A percentile compares a stretch with the other conserved stretches of the same genome.
phyloP scores from a whole-genome alignment of 2,113 vertebrate species.

The Toxotes jaculatrix region DNA sequence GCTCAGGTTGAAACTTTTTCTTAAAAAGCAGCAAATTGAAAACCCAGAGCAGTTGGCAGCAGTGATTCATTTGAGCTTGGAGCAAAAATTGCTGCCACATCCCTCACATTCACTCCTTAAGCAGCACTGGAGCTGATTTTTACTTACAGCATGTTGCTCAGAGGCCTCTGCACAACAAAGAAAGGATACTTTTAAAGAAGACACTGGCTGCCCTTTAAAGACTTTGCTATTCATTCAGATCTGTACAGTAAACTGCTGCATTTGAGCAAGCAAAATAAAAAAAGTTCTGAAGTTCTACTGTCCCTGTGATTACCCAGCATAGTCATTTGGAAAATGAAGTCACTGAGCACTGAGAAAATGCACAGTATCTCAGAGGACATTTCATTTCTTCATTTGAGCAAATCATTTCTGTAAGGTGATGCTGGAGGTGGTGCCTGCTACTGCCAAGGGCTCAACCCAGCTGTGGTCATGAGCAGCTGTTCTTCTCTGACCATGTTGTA shows the following conservation, averaged over 20 bases:
- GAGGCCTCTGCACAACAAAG: background rate
- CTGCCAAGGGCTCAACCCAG: too few relatives aligned
- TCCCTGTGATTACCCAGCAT: background rate
- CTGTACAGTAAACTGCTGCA: background rate
- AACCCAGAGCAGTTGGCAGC: slow-evolving; percentile 6
- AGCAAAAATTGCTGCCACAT: slow-evolving; percentile 4
- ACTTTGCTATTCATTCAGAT: background rate
- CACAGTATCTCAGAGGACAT: background rate
- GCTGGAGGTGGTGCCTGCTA: background rate
- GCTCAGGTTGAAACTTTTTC: slow-evolving; percentile 3
- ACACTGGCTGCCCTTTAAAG: too few relatives aligned
- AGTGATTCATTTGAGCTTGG: background rate
- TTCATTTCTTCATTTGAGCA: background rate
- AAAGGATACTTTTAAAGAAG: too few relatives aligned
- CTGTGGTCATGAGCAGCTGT: too few relatives aligned
- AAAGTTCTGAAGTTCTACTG: background rate
- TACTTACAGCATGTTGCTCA: background rate
- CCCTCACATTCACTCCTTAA: background rate
- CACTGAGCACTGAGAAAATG: background rate
- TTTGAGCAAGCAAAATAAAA: background rate
- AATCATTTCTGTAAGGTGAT: background rate
- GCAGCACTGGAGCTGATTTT: background rate
- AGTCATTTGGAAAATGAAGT: background rate
- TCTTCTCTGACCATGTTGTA: too few relatives aligned
- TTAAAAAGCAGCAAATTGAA: background rate